Evolutionary conservation across 2,113 vertebrate genomes (phyloP).

Genomic region (Pluvialis apricaria): DNA sequence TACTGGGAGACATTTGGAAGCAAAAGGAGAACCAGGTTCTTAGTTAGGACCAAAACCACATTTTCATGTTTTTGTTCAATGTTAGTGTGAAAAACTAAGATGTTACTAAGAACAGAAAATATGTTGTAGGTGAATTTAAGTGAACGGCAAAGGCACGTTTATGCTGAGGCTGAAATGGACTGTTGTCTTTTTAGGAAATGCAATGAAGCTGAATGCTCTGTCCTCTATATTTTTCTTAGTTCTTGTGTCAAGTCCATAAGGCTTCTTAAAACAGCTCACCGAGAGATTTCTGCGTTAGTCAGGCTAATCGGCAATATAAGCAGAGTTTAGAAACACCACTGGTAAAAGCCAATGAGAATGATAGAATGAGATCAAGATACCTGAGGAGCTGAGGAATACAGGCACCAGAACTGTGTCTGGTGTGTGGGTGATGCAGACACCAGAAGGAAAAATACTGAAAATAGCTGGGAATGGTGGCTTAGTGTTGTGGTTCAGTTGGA

Average conservation of each 20-base stretch:
- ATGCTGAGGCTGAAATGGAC: background rate
- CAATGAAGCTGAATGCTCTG: background rate
- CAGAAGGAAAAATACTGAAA: background rate
- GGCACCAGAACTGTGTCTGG: background rate
- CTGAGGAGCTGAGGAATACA: background rate
- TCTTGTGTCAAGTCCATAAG: background rate
- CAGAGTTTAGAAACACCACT: background rate
- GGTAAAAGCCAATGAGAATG: background rate
- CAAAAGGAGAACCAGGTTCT: background rate
- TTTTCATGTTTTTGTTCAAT: background rate
- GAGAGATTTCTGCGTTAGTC: background rate
- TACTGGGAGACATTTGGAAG: background rate
- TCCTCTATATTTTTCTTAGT: background rate
- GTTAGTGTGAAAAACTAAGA: background rate
- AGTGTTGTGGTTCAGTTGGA: background rate
- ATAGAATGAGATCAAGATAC: background rate
- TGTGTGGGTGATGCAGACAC: background rate
- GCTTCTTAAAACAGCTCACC: background rate
- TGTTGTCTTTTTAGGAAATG: background rate
- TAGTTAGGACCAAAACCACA: background rate
- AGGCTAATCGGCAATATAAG: background rate
- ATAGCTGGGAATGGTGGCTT: background rate
- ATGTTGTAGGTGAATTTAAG: background rate
- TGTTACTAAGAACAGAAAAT: background rate
- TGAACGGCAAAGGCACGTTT: background rate